Evolutionary conservation across 2,113 vertebrate species (phyloP).

Genomic region (Salminus brasiliensis): DNA sequence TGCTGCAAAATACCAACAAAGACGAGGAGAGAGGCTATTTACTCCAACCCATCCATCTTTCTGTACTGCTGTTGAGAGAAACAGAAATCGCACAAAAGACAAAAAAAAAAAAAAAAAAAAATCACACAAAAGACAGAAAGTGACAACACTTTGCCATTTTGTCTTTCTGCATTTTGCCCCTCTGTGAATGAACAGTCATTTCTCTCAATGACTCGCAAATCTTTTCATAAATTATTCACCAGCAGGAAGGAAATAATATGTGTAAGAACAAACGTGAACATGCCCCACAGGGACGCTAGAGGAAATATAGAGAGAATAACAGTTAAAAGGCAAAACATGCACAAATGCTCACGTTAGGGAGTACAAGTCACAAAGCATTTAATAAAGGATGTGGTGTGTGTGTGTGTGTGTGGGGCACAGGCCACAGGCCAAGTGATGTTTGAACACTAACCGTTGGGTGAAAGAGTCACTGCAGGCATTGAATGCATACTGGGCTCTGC

Average conservation of each 20-base stretch:
- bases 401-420: background rate
- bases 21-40: background rate
- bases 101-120: background rate
- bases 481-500: slow-evolving; percentile 99
- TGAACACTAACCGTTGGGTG: slow-evolving; percentile 89
- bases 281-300: slow-evolving; percentile 19
- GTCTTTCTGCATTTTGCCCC: background rate
- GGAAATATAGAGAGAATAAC: background rate
- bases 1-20: background rate
- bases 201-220: too few species aligned
- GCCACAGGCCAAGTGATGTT: background rate
- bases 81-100: background rate
- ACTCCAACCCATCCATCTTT: background rate
- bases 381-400: background rate
- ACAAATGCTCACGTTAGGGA: background rate
- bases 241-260: slow-evolving; percentile 45
- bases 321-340: background rate
- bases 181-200: background rate
- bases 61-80: background rate
- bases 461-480: slow-evolving; percentile 97
- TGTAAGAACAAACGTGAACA: slow-evolving; percentile 52
- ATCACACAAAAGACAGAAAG: slow-evolving; percentile 7
- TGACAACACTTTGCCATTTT: background rate
- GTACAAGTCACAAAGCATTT: background rate
- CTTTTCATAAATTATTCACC: slow-evolving; percentile 30